Percentiles rank a stretch among this genome's conserved stretches.
Conservation (phyloP, 37 sponge, comb jelly and placozoan genomes). For the Oscarella lobularis region DNA sequence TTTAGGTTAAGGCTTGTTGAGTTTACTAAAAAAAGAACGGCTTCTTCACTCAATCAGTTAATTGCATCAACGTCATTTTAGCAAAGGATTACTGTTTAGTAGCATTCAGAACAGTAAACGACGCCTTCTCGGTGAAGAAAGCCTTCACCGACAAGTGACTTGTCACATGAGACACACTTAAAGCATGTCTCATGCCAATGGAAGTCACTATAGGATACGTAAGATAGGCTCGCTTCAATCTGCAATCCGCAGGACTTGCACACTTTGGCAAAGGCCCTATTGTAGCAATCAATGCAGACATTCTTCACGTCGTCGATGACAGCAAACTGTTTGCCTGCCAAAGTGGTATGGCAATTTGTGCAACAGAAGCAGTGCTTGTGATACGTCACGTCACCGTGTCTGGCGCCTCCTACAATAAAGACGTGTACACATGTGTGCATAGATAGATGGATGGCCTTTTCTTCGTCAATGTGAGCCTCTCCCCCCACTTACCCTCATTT, state of each 20-base stretch:
- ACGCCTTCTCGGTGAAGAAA: background rate
- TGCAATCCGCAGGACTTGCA: background rate
- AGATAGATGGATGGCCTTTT: background rate
- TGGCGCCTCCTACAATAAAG: background rate
- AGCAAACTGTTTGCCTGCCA: background rate
- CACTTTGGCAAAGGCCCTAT: background rate
- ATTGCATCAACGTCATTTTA: no score
- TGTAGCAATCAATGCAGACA: background rate
- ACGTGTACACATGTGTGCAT: no score
- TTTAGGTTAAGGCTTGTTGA: no score
- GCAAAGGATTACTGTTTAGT: no score
- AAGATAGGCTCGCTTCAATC: background rate
- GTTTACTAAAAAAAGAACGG: no score
- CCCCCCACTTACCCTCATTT: background rate
- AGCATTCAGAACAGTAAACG: background rate
- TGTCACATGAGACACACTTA: background rate
- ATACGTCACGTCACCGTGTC: background rate
- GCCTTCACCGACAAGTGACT: background rate
- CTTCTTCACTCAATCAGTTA: no score
- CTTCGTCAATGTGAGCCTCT: no score
- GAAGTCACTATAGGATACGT: background rate
- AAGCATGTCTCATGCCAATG: constrained; percentile 1
- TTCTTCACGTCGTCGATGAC: background rate
- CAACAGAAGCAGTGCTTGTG: background rate
- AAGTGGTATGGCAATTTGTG: background rate